Base-by-base conservation (phyloP, 2,113 vertebrate genomes). In the human (Homo sapiens) region DNA sequence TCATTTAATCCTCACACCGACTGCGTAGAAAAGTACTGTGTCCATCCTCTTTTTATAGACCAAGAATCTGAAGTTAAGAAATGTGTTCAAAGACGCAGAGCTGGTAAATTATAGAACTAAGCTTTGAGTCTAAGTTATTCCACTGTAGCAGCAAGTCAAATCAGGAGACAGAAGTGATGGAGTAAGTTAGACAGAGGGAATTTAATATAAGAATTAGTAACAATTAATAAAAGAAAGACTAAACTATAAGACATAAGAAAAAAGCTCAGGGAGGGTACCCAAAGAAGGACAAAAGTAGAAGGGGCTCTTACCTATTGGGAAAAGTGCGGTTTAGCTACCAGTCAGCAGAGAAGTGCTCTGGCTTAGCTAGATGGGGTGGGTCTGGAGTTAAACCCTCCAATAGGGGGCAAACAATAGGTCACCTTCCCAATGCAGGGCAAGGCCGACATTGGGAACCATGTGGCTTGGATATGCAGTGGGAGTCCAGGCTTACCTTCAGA, bases 401-500 rank as follows among this genome's bases (percentile, higher is more conserved):
- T 1, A 64, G 27, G 12, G 22, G 50, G 6, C 38, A 68, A 52
- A 32, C 17, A 52, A 11, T 2, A 66, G 5, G 16, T 25, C 11
- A 52, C 25, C 8, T 64, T 57, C 68, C 32, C 68, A 48, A 72
- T 40, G 8, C 32, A 72, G 18, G 22, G 16, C 2, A 25, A 16
- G 1, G 13, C 12, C 2, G 4, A 16, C 5, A 2, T 25, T 16
- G 38, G 57, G 40, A 92, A 25, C 6, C 6, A 14, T 2, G 4
- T 6, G 3, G 59, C 30, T 38, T n/a, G 38, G 8, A n/a, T 30
- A 3, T 84, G 50, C 38, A 13, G 48, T 50, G 59, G 48, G 32
- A 30, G 0, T 48, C 7, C 57, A 61, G 9, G 55, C 6, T 45
- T 48, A 5, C 27, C 70, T 73, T 72, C 76, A 70, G 64, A 25